Evolutionary conservation across 2,888 invertebrate species (phyloP), one percentile per base, ranked within the genome.

Genomic region (Coelinius sp.): DNA sequence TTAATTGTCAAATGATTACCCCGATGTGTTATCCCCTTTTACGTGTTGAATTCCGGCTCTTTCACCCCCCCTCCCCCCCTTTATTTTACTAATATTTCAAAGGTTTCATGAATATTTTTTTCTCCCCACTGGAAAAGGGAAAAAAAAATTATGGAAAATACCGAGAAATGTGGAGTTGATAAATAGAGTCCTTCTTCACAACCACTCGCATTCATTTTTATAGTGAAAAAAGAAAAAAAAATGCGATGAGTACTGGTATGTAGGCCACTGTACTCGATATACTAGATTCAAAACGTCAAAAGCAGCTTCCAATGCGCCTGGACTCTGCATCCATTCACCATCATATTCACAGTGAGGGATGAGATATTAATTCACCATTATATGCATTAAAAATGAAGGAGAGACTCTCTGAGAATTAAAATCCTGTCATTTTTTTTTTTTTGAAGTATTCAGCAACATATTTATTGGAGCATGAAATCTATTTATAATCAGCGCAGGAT

Each of bases 131-230:
- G 8, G 52, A 12, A 6, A 14, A 17, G 49, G 25, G 46, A 56
- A 64, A 20, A 31, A 46, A 24, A 66, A 71, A 49, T 46, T 20
- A 64, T 20, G 22, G 6, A 38, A 38, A 62, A 22, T 52, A 41
- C 20, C n/a, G 25, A 27, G 14, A 44, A 64, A 8, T 69, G 59
- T 71, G 65, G 59, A 64, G 65, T 49, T 70, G 72, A 68, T 68
- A 64, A 75, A 75, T 73, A 70, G 64, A 49, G 68, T 65, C 41
- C 38, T 68, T 65, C 73, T 75, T 75, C 73, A 73, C 72, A 70
- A 72, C 68, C 73, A 72, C 65, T 38, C 52, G 70, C 73, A 71
- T 73, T 75, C 71, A 70, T 71, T 76, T 73, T 62, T 38, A n/a
- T 25, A 56, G 17, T 44, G 49, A n/a, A n/a, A n/a, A n/a, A n/a